These are phyloP conservation scores for Tapirus indicus DNA, from an alignment of 2,797 vertebrate species.

Conservation along the genomic window DNA sequence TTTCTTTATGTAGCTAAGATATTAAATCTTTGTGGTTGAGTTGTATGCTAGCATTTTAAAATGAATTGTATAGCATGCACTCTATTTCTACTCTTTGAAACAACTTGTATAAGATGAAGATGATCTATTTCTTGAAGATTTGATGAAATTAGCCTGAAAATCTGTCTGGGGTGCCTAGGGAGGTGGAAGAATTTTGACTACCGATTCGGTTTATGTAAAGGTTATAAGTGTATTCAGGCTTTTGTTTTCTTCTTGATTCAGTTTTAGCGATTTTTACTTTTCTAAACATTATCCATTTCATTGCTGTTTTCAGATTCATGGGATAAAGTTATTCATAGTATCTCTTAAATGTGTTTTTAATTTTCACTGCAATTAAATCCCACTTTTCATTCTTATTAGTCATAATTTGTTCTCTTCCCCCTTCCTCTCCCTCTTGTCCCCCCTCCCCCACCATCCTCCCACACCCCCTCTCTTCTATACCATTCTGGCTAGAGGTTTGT, in stretches of 20 bases:
- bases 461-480: accelerated
- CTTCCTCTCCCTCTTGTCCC: accelerated
- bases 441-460: accelerated
- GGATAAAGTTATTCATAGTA: neutral
- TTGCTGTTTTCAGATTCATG: neutral
- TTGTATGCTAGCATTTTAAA: neutral
- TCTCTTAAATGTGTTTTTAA: neutral
- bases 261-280: neutral
- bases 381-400: neutral
- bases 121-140: neutral
- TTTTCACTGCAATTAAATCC: neutral
- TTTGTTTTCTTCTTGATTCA: neutral
- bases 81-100: neutral
- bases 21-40: neutral
- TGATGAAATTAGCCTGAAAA: neutral
- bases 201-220: accelerated
- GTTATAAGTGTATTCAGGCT: neutral
- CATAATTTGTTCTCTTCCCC: neutral
- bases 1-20: neutral
- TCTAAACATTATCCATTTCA: neutral
- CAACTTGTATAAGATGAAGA: neutral
- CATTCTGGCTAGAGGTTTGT: neutral
- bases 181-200: neutral
- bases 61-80: neutral
- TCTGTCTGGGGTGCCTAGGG: neutral